Base-by-base conservation (phyloP, 2,888 invertebrate species). In the Ernsta delagoae region DNA sequence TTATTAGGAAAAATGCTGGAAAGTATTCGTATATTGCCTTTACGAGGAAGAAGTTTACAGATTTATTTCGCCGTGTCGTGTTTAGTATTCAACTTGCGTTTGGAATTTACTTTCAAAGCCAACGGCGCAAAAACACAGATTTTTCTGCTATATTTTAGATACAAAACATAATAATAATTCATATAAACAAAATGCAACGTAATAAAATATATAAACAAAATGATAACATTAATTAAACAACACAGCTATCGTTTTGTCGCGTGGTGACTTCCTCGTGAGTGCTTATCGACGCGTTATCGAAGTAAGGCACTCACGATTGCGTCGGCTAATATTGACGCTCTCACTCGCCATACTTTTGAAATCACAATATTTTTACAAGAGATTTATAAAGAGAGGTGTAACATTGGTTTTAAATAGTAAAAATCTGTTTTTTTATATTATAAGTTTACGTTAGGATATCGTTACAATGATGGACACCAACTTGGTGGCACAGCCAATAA, bases 261-360 rank as follows among this genome's bases (percentile, higher is more conserved):
- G 79, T 76, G 81, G 80, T 81, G 24, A 83, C 78, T 87, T 88
- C 87, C 87, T 84, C 81, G 84, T 87, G 83, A 80, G 77, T 76
- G 79, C 76, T 86, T 90, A 90, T 90, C 86, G 79, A 62, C 45
- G 66, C 71, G 77, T 87, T 89, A 90, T 89, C 88, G 75, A 78
- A 79, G 75, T 80, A 77, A 82, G 80, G 79, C 80, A 71, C 74
- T 78, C 79, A 77, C 77, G 83, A 84, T 85, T 86, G 79, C 77
- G 66, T 65, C 65, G 65, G 64, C 67, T 71, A 65, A 70, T 71
- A 67, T 63, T 66, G 59, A 63, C 57, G 59, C 60, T 59, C 50
- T 57, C 56, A 63, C 70, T 65, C 65, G 24, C 59, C 39, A 59
- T 57, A 34, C 16, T 48, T 65, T 56, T 34, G 34, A 45, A 57